Conservation (phyloP, 1,140 invertebrate species). For the Zaprionus nigranus region DNA sequence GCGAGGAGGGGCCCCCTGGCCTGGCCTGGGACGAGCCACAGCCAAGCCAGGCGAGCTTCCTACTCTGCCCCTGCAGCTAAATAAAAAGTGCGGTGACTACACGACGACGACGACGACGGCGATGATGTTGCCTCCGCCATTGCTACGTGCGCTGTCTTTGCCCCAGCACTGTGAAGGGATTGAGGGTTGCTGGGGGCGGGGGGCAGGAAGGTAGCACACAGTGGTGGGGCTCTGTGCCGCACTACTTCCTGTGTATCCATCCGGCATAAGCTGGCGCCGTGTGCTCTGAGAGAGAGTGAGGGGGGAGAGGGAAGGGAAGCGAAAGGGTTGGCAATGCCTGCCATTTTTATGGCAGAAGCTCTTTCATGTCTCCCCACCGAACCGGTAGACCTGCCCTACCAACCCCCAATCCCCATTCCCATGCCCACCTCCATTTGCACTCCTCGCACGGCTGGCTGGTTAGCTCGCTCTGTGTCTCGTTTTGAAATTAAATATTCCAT, state of each 20-base stretch:
- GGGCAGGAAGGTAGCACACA: neutral
- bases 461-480: constrained; percentile 63
- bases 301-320: constrained; percentile 17
- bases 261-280: constrained; percentile 67
- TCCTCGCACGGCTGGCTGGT: constrained; percentile 20
- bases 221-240: constrained; percentile 50
- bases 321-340: constrained; percentile 63
- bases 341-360: constrained; percentile 68
- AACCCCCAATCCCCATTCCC: neutral
- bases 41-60: constrained; percentile 50
- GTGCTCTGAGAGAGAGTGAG: neutral
- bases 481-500: constrained; percentile 84
- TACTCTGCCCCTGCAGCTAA: constrained; percentile 57
- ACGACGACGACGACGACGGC: constrained; percentile 38
- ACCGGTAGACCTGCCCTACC: constrained; percentile 20
- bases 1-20: constrained; percentile 26
- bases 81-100: constrained; percentile 54
- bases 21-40: constrained; percentile 28
- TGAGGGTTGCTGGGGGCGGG: constrained; percentile 2
- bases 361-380: constrained; percentile 45
- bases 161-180: constrained; percentile 8
- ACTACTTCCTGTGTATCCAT: constrained; percentile 82
- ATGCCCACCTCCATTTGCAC: rapidly evolving
- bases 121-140: constrained; percentile 39
- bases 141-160: constrained; percentile 69